A percentile compares a stretch with the other conserved stretches of the same genome.
phyloP scores from a whole-genome alignment of 2,113 vertebrate genomes.

The Apodemus speciosus region DNA sequence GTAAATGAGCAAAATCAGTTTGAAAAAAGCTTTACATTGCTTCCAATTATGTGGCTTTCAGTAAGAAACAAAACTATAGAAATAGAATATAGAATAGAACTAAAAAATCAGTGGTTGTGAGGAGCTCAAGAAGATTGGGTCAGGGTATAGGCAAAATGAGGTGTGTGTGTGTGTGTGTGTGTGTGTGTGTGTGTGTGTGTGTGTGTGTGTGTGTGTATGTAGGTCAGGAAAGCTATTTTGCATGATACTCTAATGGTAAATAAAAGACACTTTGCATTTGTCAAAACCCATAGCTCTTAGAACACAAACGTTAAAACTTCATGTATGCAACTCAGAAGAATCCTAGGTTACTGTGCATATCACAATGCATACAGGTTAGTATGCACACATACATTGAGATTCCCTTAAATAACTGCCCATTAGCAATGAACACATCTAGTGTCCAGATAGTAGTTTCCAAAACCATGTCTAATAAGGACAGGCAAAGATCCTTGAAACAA shows the following conservation, averaged over 20 bases:
- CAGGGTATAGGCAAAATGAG: not conserved
- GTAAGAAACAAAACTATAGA: not conserved
- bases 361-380: not conserved
- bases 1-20: not conserved
- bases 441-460: not conserved
- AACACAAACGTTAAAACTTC: conserved; percentile 9
- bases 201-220: not conserved
- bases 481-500: not conserved
- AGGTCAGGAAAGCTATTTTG: not conserved
- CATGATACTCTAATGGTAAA: not conserved
- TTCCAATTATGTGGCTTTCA: not conserved
- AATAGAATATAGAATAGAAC: not conserved
- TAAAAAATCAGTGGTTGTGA: not conserved
- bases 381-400: not conserved
- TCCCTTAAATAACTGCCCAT: not conserved
- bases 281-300: not conserved
- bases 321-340: not conserved
- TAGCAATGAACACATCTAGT: not conserved
- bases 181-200: not conserved
- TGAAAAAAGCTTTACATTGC: not conserved
- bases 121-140: not conserved
- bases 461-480: not conserved
- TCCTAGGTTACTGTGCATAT: not conserved
- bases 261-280: not conserved
- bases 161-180: not conserved